Evolutionary conservation across 2,797 vertebrate genomes (phyloP), one percentile per base, ranked within the genome.

Genomic region (Micromesistius poutassou): DNA sequence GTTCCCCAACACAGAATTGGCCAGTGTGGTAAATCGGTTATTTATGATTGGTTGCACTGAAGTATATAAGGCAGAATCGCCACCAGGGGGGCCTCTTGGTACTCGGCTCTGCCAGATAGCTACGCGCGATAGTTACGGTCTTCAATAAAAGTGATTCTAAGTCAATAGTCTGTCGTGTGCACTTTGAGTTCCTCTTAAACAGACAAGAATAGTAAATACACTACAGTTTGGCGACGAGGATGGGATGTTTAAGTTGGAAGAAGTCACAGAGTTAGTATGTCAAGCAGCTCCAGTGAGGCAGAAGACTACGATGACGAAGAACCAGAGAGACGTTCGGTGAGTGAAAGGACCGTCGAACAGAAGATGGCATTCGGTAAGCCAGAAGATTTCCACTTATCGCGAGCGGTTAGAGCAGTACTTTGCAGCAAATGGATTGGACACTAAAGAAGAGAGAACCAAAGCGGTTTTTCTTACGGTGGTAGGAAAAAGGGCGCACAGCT

Each of bases 401-500:
- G 40, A 72, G 76, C 72, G 25, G 46, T 22, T 73, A 22, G 76
- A 73, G 12, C 72, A 79, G 33, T 79, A 50, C 42, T 75, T 72
- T 25, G n/a, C 50, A 16, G 70, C 68, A 28, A 79, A 79, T 28
- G 74, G 33, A 1, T 30, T 76, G 70, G 62, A 1, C 10, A 36
- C 5, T 22, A 30, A 30, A 6, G 42, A 75, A 30, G 70, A 62
- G 0, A 79, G 30, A 42, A 35, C 70, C 9, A 79, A 55, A 66
- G 74, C 68, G 4, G 8, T 79, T 14, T 79, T 79, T 31, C 55
- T 79, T 7, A 76, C 66, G 1, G 16, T 79, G 4, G 74, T 76
- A 42, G 76, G 46, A 4, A 78, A 12, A 30, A 25, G 14, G 72
- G 13, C 7, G 6, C 72, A 74, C 14, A 40, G 19, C 50, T 55